Conservation (phyloP, 2,888 invertebrate genomes). For the Chrysomela aeneicollis region DNA sequence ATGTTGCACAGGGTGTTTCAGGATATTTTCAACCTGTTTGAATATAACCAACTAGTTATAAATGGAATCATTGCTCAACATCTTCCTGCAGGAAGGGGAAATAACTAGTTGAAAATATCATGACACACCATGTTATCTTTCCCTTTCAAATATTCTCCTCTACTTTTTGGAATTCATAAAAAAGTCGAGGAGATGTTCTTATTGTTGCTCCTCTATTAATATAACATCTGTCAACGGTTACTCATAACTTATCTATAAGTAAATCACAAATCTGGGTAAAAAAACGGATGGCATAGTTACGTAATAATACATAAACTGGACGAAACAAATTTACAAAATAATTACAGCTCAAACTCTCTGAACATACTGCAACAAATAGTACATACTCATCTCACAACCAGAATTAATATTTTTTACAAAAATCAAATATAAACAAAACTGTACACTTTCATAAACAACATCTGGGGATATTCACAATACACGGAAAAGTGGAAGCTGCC, state of each 20-base stretch:
- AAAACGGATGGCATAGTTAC: constrained; percentile 56
- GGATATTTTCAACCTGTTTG: neutral
- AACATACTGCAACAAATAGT: constrained; percentile 42
- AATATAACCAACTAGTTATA: no score
- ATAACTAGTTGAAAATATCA: neutral
- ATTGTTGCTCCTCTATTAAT: constrained; percentile 37
- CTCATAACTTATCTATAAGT: constrained; percentile 42
- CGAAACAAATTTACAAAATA: constrained; percentile 40
- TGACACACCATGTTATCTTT: neutral
- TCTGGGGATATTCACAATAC: constrained; percentile 24
- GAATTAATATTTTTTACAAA: constrained; percentile 47
- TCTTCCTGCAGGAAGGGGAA: no score
- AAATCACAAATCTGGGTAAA: constrained; percentile 60
- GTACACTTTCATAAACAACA: constrained; percentile 26
- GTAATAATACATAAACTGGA: constrained; percentile 42
- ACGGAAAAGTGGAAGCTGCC: constrained; percentile 28
- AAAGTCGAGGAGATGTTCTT: neutral
- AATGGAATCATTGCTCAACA: no score
- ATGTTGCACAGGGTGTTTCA: neutral
- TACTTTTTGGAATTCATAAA: neutral
- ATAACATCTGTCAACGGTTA: constrained; percentile 16
- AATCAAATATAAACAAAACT: constrained; percentile 38
- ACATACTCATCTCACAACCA: constrained; percentile 53
- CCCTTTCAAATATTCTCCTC: neutral
- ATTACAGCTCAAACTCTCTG: constrained; percentile 37